A percentile compares a stretch with the other conserved stretches of the same genome.
These are phyloP conservation scores for Coryphaenoides rupestris DNA, from an alignment of 2,113 vertebrate genomes.

Conservation along the genomic window DNA sequence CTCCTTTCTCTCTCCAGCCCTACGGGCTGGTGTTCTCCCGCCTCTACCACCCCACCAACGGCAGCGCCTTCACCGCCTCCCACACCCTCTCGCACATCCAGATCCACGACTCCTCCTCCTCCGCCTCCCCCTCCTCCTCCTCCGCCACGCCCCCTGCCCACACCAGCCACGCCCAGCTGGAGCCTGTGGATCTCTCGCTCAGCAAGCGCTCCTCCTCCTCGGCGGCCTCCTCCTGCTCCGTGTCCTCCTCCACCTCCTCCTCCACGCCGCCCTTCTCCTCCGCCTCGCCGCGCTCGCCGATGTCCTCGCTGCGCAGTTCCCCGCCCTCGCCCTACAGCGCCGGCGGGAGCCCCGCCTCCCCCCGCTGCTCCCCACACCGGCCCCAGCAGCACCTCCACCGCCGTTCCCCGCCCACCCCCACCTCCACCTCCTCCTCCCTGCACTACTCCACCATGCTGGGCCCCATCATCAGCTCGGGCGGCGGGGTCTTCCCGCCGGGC, in stretches of 20 bases:
- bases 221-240: constrained; percentile 78
- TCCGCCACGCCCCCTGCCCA: constrained; percentile 55
- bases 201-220: constrained; percentile 84
- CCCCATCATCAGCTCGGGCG: constrained; percentile 70
- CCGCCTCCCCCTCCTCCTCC: constrained; percentile 10
- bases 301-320: constrained; percentile 50
- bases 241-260: constrained; percentile 64
- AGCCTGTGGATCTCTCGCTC: constrained; percentile 92
- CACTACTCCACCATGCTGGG: constrained; percentile 80
- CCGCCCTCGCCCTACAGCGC: constrained; percentile 61
- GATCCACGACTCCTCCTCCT: constrained; percentile 28
- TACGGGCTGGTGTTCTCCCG: constrained; percentile 66
- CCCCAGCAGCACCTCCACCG: constrained; percentile 72
- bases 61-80: constrained; percentile 40
- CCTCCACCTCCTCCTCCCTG: constrained; percentile 64
- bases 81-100: background rate
- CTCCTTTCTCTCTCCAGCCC: constrained; percentile 14
- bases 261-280: constrained; percentile 73
- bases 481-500: constrained; percentile 80
- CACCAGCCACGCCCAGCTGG: constrained; percentile 80
- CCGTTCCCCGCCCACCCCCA: constrained; percentile 74
- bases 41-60: constrained; percentile 48
- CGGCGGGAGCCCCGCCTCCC: constrained; percentile 69
- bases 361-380: constrained; percentile 60
- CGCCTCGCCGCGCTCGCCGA: constrained; percentile 47